phyloP scores from a whole-genome alignment of 2,797 vertebrate genomes.

The Trachurus trachurus region DNA sequence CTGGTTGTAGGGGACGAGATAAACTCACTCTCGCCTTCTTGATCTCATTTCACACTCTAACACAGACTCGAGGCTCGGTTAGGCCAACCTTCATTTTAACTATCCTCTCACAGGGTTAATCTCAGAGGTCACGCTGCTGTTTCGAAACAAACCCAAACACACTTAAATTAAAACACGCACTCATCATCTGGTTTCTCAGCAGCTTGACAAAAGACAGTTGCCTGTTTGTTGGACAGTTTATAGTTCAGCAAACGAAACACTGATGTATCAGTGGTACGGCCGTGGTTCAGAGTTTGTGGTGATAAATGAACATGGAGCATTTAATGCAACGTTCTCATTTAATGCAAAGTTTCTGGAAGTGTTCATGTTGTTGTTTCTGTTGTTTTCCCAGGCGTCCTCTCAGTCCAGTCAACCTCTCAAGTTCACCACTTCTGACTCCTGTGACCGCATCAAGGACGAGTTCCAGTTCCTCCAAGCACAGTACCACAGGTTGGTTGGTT shows the following conservation, averaged over 20 bases:
- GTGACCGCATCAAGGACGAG: slow-evolving; percentile 98
- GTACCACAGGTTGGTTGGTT: slow-evolving; percentile 91
- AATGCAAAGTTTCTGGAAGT: not conserved
- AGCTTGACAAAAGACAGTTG: slow-evolving; percentile 10
- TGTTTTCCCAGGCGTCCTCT: slow-evolving; percentile 89
- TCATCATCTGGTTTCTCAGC: not conserved
- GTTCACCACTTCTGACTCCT: slow-evolving; percentile 98
- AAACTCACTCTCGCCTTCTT: not conserved
- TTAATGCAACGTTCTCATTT: too few species aligned
- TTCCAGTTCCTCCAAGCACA: slow-evolving; percentile 99
- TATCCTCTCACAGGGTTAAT: slow-evolving; percentile 61
- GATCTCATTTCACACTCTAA: slow-evolving; percentile 8
- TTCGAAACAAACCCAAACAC: slow-evolving; percentile 61
- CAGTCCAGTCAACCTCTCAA: slow-evolving; percentile 96
- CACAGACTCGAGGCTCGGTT: slow-evolving; percentile 27
- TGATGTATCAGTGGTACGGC: too few species aligned
- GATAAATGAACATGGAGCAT: not conserved
- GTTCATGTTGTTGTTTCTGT: not conserved
- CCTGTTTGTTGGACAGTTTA: not conserved
- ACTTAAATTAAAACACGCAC: slow-evolving; percentile 23
- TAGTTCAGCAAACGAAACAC: not conserved
- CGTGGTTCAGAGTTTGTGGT: too few species aligned
- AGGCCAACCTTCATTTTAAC: slow-evolving; percentile 28
- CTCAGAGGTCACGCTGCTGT: slow-evolving; percentile 54
- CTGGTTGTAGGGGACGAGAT: not conserved